phyloP scores from a whole-genome alignment of 2,113 vertebrate species.

The Lontra canadensis region DNA sequence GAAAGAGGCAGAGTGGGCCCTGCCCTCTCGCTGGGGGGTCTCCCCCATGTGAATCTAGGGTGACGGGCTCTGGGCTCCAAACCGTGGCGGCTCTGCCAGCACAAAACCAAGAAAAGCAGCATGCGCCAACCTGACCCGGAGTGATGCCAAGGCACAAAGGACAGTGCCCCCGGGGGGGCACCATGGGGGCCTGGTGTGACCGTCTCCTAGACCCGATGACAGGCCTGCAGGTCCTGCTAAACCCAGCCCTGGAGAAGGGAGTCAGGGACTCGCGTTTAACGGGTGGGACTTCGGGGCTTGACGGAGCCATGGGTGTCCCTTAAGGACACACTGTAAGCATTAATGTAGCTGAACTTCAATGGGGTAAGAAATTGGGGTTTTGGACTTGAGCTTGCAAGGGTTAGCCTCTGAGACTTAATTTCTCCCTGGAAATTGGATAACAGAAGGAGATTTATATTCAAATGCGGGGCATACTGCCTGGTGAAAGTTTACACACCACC shows the following conservation, averaged over 20 bases:
- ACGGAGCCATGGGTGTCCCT: accelerated
- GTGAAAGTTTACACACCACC: accelerated
- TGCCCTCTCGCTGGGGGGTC: neutral
- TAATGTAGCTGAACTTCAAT: accelerated
- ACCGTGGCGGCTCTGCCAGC: neutral
- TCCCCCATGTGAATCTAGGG: neutral
- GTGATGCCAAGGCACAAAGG: accelerated
- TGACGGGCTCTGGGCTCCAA: neutral
- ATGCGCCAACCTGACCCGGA: accelerated
- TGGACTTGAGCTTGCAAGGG: neutral
- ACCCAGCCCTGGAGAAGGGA: accelerated
- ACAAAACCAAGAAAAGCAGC: neutral
- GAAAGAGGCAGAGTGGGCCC: accelerated
- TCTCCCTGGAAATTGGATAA: neutral
- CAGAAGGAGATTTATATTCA: neutral
- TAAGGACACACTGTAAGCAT: neutral
- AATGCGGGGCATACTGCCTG: accelerated
- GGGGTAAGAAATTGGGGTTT: neutral
- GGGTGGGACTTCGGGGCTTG: accelerated
- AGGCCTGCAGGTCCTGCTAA: neutral
- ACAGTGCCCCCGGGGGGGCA: accelerated
- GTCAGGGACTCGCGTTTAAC: accelerated
- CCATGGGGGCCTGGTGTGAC: neutral
- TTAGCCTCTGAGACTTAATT: neutral
- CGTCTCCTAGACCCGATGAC: accelerated